Percentiles rank a stretch among this genome's conserved stretches.
Evolutionary conservation across 2,888 invertebrate genomes (phyloP).

Genomic region (Steinernema scapterisci): DNA sequence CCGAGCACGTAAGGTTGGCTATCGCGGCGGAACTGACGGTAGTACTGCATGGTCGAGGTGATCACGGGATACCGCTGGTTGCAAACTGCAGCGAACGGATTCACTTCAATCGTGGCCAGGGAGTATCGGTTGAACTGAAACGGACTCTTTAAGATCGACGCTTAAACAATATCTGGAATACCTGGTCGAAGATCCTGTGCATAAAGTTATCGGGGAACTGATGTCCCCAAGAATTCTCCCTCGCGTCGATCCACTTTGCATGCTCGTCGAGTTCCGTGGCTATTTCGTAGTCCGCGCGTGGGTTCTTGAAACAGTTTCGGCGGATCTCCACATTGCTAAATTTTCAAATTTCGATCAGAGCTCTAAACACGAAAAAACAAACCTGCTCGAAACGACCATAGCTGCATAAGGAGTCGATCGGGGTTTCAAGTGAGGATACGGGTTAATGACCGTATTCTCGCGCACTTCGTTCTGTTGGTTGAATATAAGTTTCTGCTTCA

Average conservation of each 20-base stretch:
- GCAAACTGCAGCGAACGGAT: slow-evolving; percentile 86
- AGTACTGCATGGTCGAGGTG: slow-evolving; percentile 67
- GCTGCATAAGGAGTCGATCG: slow-evolving; percentile 90
- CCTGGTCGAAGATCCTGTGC: slow-evolving; percentile 70
- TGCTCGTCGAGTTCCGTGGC: slow-evolving; percentile 93
- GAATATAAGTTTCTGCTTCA: slow-evolving; percentile 55
- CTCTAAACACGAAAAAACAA: not conserved
- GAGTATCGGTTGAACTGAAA: slow-evolving; percentile 79
- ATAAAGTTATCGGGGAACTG: slow-evolving; percentile 59
- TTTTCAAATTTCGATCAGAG: not conserved
- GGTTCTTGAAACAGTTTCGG: slow-evolving; percentile 83
- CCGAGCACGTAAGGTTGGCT: slow-evolving; percentile 52
- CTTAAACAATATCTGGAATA: too few species aligned
- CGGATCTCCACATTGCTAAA: slow-evolving; percentile 83
- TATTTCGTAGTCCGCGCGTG: slow-evolving; percentile 87
- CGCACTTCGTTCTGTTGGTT: slow-evolving; percentile 69
- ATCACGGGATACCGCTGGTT: slow-evolving; percentile 86
- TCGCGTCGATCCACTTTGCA: slow-evolving; percentile 88
- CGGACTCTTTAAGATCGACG: not conserved
- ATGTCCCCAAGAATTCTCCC: slow-evolving; percentile 87
- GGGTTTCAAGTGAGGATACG: slow-evolving; percentile 82
- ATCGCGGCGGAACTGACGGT: slow-evolving; percentile 62
- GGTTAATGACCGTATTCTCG: slow-evolving; percentile 83
- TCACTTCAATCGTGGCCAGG: slow-evolving; percentile 83
- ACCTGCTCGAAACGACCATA: slow-evolving; percentile 78